These are phyloP conservation scores for Tinamus guttatus DNA, from an alignment of 2,113 vertebrate species.

Conservation along the genomic window DNA sequence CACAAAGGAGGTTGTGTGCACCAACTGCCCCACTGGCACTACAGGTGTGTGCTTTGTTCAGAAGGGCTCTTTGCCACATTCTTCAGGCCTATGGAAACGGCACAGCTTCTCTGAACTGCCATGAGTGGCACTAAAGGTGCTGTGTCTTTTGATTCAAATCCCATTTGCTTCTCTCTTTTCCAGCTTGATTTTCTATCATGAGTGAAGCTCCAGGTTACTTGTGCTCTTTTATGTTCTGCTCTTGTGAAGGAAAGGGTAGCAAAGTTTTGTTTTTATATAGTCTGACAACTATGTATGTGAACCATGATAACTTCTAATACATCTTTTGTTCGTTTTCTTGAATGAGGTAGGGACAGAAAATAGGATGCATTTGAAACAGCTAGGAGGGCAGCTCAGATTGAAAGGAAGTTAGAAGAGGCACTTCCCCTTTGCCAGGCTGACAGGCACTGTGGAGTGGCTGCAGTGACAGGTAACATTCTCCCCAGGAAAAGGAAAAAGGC, in stretches of 20 bases:
- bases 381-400: not conserved
- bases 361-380: not conserved
- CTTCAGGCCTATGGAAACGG: rapidly evolving
- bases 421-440: not conserved
- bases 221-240: not conserved
- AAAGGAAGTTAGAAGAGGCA: constrained; percentile 18
- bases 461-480: not conserved
- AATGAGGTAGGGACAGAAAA: not conserved
- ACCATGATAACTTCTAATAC: not conserved
- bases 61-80: not conserved
- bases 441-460: not conserved
- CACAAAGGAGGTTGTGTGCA: constrained; percentile 94
- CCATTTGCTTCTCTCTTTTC: not conserved
- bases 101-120: not conserved
- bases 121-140: not conserved
- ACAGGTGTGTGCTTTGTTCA: constrained; percentile 80
- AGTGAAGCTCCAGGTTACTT: not conserved
- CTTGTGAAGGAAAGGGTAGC: not conserved
- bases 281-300: not conserved
- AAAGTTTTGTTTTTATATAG: not conserved
- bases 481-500: not conserved
- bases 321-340: not conserved
- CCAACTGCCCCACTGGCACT: constrained; percentile 92
- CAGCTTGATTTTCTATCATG: not conserved
- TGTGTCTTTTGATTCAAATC: not conserved